These are phyloP conservation scores for Hydropsyche tenuis DNA, from an alignment of 1,140 invertebrate species.

Conservation along the genomic window DNA sequence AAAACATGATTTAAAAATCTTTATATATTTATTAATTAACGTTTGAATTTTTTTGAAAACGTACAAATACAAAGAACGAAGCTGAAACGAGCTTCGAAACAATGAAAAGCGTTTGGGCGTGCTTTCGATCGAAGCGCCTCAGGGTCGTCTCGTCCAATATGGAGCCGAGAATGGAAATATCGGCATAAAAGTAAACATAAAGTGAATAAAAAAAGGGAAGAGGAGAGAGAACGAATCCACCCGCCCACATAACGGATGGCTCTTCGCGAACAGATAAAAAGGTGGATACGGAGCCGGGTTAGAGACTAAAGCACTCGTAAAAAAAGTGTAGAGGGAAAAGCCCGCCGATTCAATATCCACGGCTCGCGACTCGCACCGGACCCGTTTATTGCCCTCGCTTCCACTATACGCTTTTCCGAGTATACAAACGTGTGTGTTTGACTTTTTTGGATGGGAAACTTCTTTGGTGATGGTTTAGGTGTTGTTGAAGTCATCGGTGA, in stretches of 20 bases:
- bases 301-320: constrained; percentile 38
- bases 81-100: too few relatives aligned
- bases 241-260: constrained; percentile 29
- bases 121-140: constrained; percentile 5
- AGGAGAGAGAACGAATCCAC: constrained; percentile 27
- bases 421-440: too few relatives aligned
- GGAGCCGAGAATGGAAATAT: constrained; percentile 37
- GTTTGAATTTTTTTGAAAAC: too few relatives aligned
- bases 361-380: constrained; percentile 2
- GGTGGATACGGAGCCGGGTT: constrained; percentile 19
- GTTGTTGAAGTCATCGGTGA: too few relatives aligned
- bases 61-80: too few relatives aligned
- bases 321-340: constrained; percentile 33
- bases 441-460: too few relatives aligned
- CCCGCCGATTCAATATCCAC: constrained; percentile 33
- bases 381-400: too few relatives aligned
- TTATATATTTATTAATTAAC: background rate
- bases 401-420: too few relatives aligned
- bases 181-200: constrained; percentile 42
- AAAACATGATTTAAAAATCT: background rate
- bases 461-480: too few relatives aligned
- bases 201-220: constrained; percentile 33
- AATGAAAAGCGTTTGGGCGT: too few relatives aligned
- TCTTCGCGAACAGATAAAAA: constrained; percentile 24
- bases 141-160: constrained; percentile 23